phyloP scores from a whole-genome alignment of 2,113 vertebrate genomes.

The Odobenus rosmarus region DNA sequence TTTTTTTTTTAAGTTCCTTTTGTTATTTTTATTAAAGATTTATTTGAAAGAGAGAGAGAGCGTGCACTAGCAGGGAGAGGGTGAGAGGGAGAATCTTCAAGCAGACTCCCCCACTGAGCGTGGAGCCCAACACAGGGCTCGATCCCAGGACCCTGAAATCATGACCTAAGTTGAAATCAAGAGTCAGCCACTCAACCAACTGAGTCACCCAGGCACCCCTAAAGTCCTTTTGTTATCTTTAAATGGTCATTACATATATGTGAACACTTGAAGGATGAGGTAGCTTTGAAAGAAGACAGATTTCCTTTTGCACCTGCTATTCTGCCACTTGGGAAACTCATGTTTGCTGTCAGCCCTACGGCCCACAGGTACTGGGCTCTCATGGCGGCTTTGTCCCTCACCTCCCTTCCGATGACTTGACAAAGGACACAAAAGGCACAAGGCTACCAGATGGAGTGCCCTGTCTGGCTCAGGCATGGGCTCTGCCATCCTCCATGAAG shows the following conservation, averaged over 20 bases:
- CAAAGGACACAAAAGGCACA: background rate
- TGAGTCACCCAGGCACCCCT: background rate
- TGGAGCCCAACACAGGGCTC: background rate
- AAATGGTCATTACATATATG: background rate
- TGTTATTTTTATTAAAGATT: background rate
- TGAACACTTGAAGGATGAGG: background rate
- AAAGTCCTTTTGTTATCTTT: background rate
- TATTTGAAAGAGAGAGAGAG: background rate
- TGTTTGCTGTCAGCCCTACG: background rate
- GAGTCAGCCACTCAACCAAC: background rate
- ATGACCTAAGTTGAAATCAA: background rate
- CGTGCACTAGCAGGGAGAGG: background rate
- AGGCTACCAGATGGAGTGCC: background rate
- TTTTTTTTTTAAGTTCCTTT: background rate
- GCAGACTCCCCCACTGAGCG: background rate
- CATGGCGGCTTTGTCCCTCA: background rate
- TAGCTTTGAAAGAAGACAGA: too few species aligned
- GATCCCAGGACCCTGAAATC: background rate
- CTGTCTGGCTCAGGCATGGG: background rate
- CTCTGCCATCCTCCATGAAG: background rate
- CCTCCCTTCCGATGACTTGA: background rate
- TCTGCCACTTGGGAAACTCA: background rate
- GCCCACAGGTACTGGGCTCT: background rate
- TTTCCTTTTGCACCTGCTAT: accelerated
- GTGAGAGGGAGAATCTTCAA: background rate